Conservation (phyloP, 2,888 invertebrate species). For the Tribolium freemani region DNA sequence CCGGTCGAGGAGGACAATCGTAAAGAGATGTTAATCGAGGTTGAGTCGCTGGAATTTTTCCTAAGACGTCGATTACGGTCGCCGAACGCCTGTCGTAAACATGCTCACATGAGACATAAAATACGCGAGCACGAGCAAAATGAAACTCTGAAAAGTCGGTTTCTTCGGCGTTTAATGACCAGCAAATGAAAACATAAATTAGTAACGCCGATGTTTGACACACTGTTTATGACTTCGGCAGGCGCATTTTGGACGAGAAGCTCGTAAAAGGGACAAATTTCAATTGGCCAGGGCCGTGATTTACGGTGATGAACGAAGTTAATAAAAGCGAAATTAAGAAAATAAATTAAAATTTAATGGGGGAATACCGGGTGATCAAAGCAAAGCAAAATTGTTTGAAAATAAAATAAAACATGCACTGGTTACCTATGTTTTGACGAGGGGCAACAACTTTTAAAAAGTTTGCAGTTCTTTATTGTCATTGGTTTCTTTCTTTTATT, state of each 20-base stretch:
- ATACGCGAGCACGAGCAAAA: constrained; percentile 27
- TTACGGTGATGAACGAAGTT: background rate
- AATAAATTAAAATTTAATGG: too few relatives aligned
- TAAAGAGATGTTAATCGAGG: constrained; percentile 23
- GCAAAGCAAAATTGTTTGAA: too few relatives aligned
- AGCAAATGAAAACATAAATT: constrained; percentile 51
- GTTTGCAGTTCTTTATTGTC: too few relatives aligned
- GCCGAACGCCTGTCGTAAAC: constrained; percentile 40
- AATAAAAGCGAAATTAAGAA: too few relatives aligned
- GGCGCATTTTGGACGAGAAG: background rate
- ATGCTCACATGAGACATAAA: constrained; percentile 42
- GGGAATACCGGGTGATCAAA: too few relatives aligned
- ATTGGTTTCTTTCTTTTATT: too few relatives aligned
- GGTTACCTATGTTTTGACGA: too few relatives aligned
- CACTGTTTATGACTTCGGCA: constrained; percentile 27
- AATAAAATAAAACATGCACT: too few relatives aligned
- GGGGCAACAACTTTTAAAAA: too few relatives aligned
- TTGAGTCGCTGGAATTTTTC: constrained; percentile 7
- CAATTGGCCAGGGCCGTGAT: background rate
- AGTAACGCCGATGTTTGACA: constrained; percentile 40
- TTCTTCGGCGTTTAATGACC: constrained; percentile 46
- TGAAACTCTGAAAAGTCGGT: constrained; percentile 40
- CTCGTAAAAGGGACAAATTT: constrained; percentile 5
- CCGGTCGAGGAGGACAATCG: constrained; percentile 2
- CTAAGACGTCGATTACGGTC: constrained; percentile 32